Evolutionary conservation across 2,113 vertebrate genomes (phyloP).

Genomic region (Tautogolabrus adspersus): DNA sequence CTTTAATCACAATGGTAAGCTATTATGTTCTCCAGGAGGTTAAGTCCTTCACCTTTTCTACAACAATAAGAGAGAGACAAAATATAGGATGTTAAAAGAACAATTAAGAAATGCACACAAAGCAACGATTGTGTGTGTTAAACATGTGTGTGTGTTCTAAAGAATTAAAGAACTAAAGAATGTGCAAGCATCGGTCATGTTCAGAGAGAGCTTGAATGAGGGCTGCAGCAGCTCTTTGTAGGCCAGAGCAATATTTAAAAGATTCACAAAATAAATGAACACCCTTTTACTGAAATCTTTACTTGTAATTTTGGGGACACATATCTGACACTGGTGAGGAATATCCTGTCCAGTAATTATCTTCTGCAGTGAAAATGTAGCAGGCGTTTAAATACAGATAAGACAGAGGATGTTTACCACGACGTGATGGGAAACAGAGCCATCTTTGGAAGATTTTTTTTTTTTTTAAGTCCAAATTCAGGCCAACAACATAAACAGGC

Average conservation of each 20-base stretch:
- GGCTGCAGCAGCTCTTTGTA: too few species aligned
- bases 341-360: conserved; percentile 65
- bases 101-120: conserved; percentile 18
- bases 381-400: conserved; percentile 69
- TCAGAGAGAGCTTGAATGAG: too few species aligned
- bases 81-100: background rate
- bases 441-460: conserved; percentile 29
- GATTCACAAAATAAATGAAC: background rate
- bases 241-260: too few species aligned
- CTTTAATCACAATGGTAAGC: too few species aligned
- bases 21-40: too few species aligned
- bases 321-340: conserved; percentile 12
- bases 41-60: conserved; percentile 58
- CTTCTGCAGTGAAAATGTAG: conserved; percentile 70
- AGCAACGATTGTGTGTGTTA: background rate
- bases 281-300: background rate
- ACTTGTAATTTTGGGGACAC: background rate
- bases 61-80: background rate
- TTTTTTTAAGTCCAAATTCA: conserved; percentile 63
- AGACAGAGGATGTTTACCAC: conserved; percentile 84
- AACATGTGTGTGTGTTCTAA: background rate
- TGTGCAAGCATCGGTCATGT: too few species aligned
- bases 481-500: conserved; percentile 60
- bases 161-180: too few species aligned
- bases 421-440: conserved; percentile 78